These are phyloP conservation scores for Caerostris darwini DNA, from an alignment of 1,140 invertebrate genomes.

Conservation along the genomic window DNA sequence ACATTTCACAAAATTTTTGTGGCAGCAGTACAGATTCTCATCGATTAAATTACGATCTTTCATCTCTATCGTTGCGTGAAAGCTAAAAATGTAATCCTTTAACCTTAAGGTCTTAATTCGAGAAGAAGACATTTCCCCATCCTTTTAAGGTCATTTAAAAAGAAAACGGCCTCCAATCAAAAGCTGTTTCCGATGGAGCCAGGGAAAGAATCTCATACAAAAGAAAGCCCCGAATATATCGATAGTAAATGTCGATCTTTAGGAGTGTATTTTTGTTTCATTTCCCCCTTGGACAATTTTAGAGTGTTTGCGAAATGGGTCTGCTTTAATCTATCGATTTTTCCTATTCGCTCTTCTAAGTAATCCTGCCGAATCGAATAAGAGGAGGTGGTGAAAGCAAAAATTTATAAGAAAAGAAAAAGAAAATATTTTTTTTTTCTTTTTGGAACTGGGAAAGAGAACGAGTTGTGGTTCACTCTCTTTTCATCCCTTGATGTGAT, in stretches of 20 bases:
- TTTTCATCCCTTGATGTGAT: background rate
- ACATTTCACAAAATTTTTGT: too few species aligned
- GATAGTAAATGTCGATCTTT: too few species aligned
- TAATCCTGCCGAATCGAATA: background rate
- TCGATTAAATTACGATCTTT: background rate
- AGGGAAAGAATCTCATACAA: too few species aligned
- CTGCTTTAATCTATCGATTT: too few species aligned
- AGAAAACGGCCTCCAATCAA: too few species aligned
- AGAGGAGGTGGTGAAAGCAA: background rate
- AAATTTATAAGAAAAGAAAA: background rate
- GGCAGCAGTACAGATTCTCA: too few species aligned
- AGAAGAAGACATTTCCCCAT: background rate
- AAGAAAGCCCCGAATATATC: too few species aligned
- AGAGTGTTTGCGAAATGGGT: too few species aligned
- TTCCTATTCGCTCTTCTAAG: background rate
- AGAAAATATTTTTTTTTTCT: background rate
- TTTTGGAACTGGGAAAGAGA: too few species aligned
- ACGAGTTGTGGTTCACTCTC: background rate
- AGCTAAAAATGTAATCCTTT: background rate
- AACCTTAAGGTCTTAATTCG: background rate
- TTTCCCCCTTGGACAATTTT: too few species aligned
- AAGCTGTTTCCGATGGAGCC: too few species aligned
- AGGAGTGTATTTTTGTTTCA: too few species aligned
- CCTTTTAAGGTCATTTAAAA: background rate
- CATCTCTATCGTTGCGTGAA: background rate